These are phyloP conservation scores for Cromileptes altivelis DNA, from an alignment of 2,113 vertebrate species.

Conservation along the genomic window DNA sequence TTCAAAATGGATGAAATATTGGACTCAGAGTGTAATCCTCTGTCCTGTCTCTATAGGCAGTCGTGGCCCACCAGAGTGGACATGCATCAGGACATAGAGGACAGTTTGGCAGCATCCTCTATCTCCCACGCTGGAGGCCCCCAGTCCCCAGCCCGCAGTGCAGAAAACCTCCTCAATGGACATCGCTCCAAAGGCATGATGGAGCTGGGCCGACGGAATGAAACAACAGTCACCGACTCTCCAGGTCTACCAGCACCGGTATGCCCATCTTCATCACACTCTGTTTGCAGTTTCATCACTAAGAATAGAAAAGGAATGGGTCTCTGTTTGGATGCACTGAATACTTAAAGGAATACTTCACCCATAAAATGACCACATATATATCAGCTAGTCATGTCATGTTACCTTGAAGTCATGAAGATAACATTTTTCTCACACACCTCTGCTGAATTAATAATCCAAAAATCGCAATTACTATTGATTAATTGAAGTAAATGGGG, in stretches of 20 bases:
- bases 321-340: not conserved
- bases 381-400: no score
- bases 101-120: slow-evolving; percentile 93
- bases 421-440: no score
- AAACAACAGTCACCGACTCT: slow-evolving; percentile 79
- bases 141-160: slow-evolving; percentile 91
- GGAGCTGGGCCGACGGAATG: slow-evolving; percentile 89
- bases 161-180: slow-evolving; percentile 93
- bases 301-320: not conserved
- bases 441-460: no score
- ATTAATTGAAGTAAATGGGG: no score
- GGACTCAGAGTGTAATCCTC: not conserved
- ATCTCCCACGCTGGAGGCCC: slow-evolving; percentile 91
- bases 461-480: no score
- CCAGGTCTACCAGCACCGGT: slow-evolving; percentile 44
- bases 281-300: not conserved
- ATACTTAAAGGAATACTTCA: no score
- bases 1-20: not conserved
- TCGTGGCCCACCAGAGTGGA: slow-evolving; percentile 97
- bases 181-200: slow-evolving; percentile 90
- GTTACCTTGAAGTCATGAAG: no score
- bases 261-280: not conserved
- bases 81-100: slow-evolving; percentile 96
- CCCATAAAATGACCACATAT: no score
- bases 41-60: slow-evolving; percentile 83